Evolutionary conservation across 2,797 vertebrate genomes (phyloP), one percentile per base, ranked within the genome.

Genomic region (Poeciliopsis turneri): DNA sequence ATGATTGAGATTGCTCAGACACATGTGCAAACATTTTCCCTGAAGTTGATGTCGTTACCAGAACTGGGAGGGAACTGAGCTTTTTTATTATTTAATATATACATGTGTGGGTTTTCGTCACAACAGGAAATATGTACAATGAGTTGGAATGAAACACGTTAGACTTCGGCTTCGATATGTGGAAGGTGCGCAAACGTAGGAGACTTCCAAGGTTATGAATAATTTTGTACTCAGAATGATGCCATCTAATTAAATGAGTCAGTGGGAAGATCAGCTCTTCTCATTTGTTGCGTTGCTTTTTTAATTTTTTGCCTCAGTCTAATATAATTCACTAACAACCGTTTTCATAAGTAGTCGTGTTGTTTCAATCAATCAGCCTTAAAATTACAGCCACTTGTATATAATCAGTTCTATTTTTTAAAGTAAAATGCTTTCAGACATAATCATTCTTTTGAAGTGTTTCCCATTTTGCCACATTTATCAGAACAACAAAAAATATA

Each of bases 191-290:
- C 81, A 84, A 81, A 90, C 79, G 81, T 78, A 39, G 70, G 78
- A 83, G 79, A 85, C 83, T 84, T 89, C 82, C 74, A 80, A 86
- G 85, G 70, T 78, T 88, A 78, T 86, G 78, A 92, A 88, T 92
- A 86, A 93, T 87, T 87, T 83, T 72, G 20, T 81, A 79, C 81
- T 79, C 45, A 74, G 82, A 88, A 86, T 83, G 87, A 90, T 90
- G 90, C 72, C 84, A 88, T 91, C 89, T 94, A 90, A 94, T 94
- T 93, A 92, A 88, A 87, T 85, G 82, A 92, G 85, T 88, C 88
- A 88, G 82, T 82, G 78, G 79, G 86, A 86, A 88, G 84, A 86
- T 87, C 84, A 79, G 79, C 78, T 88, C 79, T 90, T 84, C 77
- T 83, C 84, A 82, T 91, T 88, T 86, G 81, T 89, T 80, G 88